Conservation (phyloP, 2,888 invertebrate species). For the Scaptomyza cyrtandrae region DNA sequence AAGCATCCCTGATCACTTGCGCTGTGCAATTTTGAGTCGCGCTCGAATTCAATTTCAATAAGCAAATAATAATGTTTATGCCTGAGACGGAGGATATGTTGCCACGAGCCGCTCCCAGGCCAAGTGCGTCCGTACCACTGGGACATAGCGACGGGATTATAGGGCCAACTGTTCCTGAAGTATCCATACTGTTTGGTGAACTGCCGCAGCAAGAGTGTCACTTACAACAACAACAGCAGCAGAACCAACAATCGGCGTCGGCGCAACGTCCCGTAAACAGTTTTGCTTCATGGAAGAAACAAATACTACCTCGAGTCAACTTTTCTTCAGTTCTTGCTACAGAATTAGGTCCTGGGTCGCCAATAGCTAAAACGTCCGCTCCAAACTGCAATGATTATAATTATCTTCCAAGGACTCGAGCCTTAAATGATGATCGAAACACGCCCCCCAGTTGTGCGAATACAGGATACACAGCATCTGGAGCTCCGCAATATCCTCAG, state of each 20-base stretch:
- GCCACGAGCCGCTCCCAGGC: constrained; percentile 81
- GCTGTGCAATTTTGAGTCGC: constrained; percentile 26
- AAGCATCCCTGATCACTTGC: constrained; percentile 29
- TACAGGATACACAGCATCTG: constrained; percentile 17
- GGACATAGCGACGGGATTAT: constrained; percentile 51
- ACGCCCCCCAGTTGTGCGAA: constrained; percentile 19
- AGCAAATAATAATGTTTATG: constrained; percentile 64
- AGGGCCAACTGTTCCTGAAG: constrained; percentile 73
- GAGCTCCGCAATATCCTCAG: constrained; percentile 19
- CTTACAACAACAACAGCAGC: constrained; percentile 23
- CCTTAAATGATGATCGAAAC: constrained; percentile 19
- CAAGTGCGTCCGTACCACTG: constrained; percentile 59
- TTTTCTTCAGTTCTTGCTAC: constrained; percentile 63
- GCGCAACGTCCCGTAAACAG: constrained; percentile 51
- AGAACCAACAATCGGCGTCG: constrained; percentile 28
- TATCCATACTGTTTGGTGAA: constrained; percentile 75
- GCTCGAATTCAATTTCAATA: constrained; percentile 62
- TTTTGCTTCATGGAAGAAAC: constrained; percentile 81
- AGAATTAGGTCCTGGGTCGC: constrained; percentile 55
- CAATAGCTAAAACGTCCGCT: constrained; percentile 20
- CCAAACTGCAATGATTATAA: constrained; percentile 47
- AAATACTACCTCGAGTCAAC: constrained; percentile 76
- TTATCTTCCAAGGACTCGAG: constrained; percentile 44
- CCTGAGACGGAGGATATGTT: constrained; percentile 82
- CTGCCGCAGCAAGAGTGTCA: constrained; percentile 38